Conservation (phyloP, 2,888 invertebrate species). For the Patella depressa region DNA sequence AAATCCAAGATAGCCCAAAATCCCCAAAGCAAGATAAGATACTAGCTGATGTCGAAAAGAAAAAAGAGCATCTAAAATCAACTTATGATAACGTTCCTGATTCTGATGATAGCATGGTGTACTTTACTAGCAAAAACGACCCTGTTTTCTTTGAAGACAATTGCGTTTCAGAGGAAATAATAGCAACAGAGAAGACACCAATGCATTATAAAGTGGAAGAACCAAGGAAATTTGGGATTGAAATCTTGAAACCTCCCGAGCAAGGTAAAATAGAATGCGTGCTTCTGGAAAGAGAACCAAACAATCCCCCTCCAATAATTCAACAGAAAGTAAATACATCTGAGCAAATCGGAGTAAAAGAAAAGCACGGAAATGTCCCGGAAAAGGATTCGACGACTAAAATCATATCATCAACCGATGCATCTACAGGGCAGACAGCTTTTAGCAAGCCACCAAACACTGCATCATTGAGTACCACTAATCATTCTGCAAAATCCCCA, state of each 20-base stretch:
- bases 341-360: too few species aligned
- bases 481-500: not conserved
- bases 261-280: not conserved
- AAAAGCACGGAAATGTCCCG: not conserved
- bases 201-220: constrained; percentile 3
- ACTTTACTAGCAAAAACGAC: not conserved
- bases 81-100: constrained; percentile 4
- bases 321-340: not conserved
- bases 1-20: constrained; percentile 1
- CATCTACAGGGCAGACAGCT: too few species aligned
- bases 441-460: not conserved
- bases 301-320: not conserved
- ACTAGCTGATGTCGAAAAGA: not conserved
- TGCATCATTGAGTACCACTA: not conserved
- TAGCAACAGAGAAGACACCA: not conserved
- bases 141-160: not conserved
- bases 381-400: not conserved
- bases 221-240: not conserved
- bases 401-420: not conserved
- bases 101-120: not conserved
- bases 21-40: not conserved
- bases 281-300: not conserved
- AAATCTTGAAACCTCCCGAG: not conserved
- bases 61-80: not conserved
- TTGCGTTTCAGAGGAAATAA: not conserved